Base-by-base conservation (phyloP, 2,113 vertebrate species). In the Dermatemys mawii region DNA sequence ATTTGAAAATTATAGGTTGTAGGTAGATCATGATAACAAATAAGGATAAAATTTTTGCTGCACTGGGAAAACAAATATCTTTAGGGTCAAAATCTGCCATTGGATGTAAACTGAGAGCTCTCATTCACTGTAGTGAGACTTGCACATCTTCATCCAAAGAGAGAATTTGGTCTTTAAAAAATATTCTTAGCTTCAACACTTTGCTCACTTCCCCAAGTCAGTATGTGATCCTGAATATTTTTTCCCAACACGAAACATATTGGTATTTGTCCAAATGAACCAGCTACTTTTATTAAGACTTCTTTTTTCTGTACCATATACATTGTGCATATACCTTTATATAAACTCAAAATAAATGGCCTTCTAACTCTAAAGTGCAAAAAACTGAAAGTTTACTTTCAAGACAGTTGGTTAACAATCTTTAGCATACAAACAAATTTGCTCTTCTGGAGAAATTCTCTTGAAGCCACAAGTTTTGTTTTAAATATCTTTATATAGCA, bases 351-450 rank as follows among this genome's bases (percentile, higher is more conserved):
- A 86, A 83, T 48, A 44, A 90, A 88, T 75, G 78, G 83, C 55
- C 49, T 88, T 32, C 78, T 75, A 54, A 60, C 50, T 91, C 73
- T 22, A 53, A 78, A 5, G 0, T 44, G 51, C 84, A 76, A 70
- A 38, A 21, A 26, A 17, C 79, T 83, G 73, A 84, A 88, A 76
- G 88, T 22, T 90, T 81, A 83, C 81, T 78, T 91, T 89, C 92
- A 89, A 88, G 53, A 87, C 51, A 41, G 53, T 78, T 32, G 73
- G 46, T 46, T 0, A 91, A 32, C 2, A 81, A 55, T 44, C 81
- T 51, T 88, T 78, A 88, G 78, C 94, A 94, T 94, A 75, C 87
- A 90, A 93, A 93, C 55, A 85, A 29, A 38, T 17, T 3, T 57
- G 75, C 87, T 87, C 10, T 8, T 67, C 48, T 26, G 22, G 26